Evolutionary conservation across 2,113 vertebrate species (phyloP).

Genomic region (Carassius carassius): DNA sequence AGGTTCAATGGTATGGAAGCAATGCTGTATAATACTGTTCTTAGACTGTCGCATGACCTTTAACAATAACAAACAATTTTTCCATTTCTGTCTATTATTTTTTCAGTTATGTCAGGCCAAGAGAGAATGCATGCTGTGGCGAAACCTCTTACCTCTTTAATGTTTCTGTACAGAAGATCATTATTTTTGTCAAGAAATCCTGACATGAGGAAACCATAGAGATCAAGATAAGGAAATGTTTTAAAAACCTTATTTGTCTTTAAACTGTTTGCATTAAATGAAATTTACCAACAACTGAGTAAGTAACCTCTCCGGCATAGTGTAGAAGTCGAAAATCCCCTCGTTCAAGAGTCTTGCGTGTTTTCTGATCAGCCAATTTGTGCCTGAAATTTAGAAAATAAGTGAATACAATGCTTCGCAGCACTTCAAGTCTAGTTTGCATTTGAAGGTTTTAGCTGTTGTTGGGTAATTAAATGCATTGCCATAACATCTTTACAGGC

Average conservation of each 20-base stretch:
- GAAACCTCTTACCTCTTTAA: conserved; percentile 86
- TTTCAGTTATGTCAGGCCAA: conserved; percentile 23
- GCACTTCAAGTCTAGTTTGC: not conserved
- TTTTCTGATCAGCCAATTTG: conserved; percentile 88
- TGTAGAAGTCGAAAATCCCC: conserved; percentile 91
- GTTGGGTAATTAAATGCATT: too few species aligned
- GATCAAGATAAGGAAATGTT: not conserved
- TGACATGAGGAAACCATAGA: conserved; percentile 56
- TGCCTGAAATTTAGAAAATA: conserved; percentile 72
- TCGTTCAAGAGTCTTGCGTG: conserved; percentile 86
- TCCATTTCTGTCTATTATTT: not conserved
- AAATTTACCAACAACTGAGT: conserved; percentile 88
- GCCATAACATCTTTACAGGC: not conserved
- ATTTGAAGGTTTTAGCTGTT: not conserved
- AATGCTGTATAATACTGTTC: conserved; percentile 86
- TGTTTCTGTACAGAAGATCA: conserved; percentile 89
- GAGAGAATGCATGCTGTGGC: not conserved
- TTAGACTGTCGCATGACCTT: conserved; percentile 88
- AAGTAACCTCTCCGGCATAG: conserved; percentile 95
- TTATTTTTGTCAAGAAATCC: conserved; percentile 98
- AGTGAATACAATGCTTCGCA: not conserved
- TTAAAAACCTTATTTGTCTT: not conserved
- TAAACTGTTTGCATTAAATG: not conserved
- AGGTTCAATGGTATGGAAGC: conserved; percentile 80
- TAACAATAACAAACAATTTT: conserved; percentile 33